Evolutionary conservation across 1,140 invertebrate species (phyloP), one percentile per base, ranked within the genome.

Genomic region (Drosophila asahinai): DNA sequence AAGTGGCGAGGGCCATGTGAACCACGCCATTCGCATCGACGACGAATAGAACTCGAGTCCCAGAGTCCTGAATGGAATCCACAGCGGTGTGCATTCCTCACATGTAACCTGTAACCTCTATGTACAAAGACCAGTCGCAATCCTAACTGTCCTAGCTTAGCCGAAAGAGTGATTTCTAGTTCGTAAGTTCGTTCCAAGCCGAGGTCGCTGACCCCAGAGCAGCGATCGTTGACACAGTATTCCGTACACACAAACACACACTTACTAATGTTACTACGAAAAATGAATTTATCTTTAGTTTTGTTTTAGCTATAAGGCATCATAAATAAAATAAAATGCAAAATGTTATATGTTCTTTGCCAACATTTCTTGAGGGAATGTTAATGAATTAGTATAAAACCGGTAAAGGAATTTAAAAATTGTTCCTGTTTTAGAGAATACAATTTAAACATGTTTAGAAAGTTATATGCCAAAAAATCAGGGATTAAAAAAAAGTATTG

Each of bases 21-120:
- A 92, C 71, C 74, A 83, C 52, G 91, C 83, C 57, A 91, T 92
- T 30, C 81, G 75, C 48, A 78, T 92, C 27, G 83, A 92, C 54
- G 91, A 92, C 47, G 91, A 92, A 65, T 80, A 68, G 67, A 27
- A 38, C 19, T 47, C 70, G 22, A 57, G 73, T 33, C 58, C 22
- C 40, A 52, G 38, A 40, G 25, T 52, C 45, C 25, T 30, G 25
- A 22, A 47, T 19, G 14, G 33, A 5, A 19, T 8, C 6, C 33
- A 45, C 30, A n/a, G 19, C 40, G n/a, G n/a, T 42, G 45, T 55
- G 14, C 54, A 82, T 80, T 73, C 74, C 70, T 57, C 54, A 70
- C 71, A 64, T 80, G 64, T 58, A 86, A 86, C 61, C 65, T 65
- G 76, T 76, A 83, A 83, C 80, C 81, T 81, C 77, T 49, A 87